phyloP scores from a whole-genome alignment of 2,888 invertebrate genomes.

The Amphipoea lucens region DNA sequence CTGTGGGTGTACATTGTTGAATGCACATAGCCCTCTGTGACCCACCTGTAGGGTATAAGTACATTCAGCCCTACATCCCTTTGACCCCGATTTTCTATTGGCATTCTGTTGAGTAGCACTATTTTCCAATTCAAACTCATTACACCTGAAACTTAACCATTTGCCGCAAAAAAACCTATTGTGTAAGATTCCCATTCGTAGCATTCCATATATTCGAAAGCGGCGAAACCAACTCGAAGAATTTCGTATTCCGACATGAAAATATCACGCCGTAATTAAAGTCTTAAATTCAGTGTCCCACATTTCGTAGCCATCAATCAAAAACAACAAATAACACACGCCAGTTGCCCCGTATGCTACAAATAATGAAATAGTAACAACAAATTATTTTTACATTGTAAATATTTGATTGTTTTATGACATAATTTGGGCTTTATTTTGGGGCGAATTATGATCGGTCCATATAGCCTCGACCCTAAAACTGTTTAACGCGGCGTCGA shows the following conservation, averaged over 20 bases:
- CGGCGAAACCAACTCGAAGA: constrained; percentile 35
- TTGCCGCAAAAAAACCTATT: constrained; percentile 25
- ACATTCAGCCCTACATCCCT: constrained; percentile 75
- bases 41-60: constrained; percentile 71
- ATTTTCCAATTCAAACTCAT: constrained; percentile 17
- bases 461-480: constrained; percentile 81
- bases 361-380: constrained; percentile 33
- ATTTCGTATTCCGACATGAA: constrained; percentile 44
- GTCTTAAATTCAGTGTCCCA: constrained; percentile 44
- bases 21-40: constrained; percentile 79
- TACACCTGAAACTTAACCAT: constrained; percentile 18
- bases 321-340: constrained; percentile 45
- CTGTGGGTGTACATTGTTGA: constrained; percentile 76
- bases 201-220: constrained; percentile 46
- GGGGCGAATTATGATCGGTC: constrained; percentile 79
- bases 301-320: constrained; percentile 55
- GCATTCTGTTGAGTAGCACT: constrained; percentile 15
- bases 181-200: constrained; percentile 11
- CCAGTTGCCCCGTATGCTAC: constrained; percentile 24
- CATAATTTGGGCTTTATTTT: constrained; percentile 80
- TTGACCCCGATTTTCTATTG: constrained; percentile 76
- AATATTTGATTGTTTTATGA: constrained; percentile 71
- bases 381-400: constrained; percentile 41
- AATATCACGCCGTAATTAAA: constrained; percentile 47
- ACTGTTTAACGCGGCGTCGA: constrained; percentile 76